Percentiles rank a stretch among this genome's conserved stretches.
These are phyloP conservation scores for Bergia puertoricense DNA, from an alignment of 92 coral and sea anemone genomes.

Conservation along the genomic window DNA sequence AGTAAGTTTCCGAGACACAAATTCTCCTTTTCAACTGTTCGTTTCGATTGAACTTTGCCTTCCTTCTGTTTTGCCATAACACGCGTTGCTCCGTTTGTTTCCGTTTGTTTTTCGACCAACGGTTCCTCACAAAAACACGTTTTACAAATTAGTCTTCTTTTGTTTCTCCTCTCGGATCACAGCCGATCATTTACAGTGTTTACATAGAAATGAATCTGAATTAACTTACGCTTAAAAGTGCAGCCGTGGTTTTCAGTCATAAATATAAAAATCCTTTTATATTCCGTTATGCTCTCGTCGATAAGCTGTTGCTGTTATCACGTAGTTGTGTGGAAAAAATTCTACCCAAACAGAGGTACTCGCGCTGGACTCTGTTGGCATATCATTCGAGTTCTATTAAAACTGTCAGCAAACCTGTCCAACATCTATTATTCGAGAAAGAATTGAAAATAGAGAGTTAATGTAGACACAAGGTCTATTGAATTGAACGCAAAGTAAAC, in stretches of 20 bases:
- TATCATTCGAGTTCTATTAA: not conserved
- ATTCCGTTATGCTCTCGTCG: not conserved
- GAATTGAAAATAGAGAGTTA: not conserved
- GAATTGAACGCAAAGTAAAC: constrained; percentile 29
- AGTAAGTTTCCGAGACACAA: not conserved
- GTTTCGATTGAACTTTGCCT: not conserved
- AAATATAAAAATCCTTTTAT: not conserved
- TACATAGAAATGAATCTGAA: not conserved
- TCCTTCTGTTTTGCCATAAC: not conserved
- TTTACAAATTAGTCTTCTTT: not conserved
- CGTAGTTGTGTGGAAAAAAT: not conserved
- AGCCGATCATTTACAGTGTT: not conserved
- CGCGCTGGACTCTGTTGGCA: constrained; percentile 1
- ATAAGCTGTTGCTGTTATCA: not conserved
- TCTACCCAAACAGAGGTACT: not conserved
- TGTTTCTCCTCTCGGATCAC: not conserved
- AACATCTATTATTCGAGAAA: not conserved
- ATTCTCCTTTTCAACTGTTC: not conserved
- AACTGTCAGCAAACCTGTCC: constrained; percentile 6
- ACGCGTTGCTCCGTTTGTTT: not conserved
- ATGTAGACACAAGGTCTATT: not conserved
- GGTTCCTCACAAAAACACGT: constrained; percentile 23
- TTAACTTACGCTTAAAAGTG: not conserved
- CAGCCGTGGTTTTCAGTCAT: not conserved
- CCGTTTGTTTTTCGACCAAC: constrained; percentile 4